Conservation (phyloP, 2,888 invertebrate genomes). For the Hypomecis punctinalis region DNA sequence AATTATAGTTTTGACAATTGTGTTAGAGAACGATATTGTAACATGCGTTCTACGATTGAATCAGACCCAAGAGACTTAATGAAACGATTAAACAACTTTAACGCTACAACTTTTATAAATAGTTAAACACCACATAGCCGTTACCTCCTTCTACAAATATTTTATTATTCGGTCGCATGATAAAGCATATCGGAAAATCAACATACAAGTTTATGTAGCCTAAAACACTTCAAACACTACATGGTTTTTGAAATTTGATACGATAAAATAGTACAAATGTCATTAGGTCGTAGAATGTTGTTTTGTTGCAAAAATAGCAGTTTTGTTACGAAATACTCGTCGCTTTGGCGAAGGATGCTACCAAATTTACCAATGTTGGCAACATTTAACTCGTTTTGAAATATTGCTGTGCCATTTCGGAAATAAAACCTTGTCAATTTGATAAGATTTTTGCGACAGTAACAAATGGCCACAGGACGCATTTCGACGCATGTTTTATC, state of each 20-base stretch:
- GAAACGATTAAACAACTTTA: neutral
- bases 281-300: constrained; percentile 35
- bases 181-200: constrained; percentile 1
- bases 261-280: constrained; percentile 34
- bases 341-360: constrained; percentile 22
- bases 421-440: constrained; percentile 20
- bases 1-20: too few relatives aligned
- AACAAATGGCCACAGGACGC: neutral
- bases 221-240: neutral
- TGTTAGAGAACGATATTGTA: too few relatives aligned
- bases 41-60: too few relatives aligned
- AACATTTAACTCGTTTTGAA: neutral
- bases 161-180: neutral
- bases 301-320: constrained; percentile 33
- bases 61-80: too few relatives aligned
- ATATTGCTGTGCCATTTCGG: constrained; percentile 10
- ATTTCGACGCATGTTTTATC: neutral
- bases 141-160: neutral
- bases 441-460: constrained; percentile 4
- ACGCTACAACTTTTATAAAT: neutral
- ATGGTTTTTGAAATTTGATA: constrained; percentile 26
- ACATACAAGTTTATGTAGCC: constrained; percentile 14
- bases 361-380: constrained; percentile 17
- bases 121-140: too few relatives aligned
- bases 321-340: constrained; percentile 20